A percentile compares a stretch with the other conserved stretches of the same genome.
Evolutionary conservation across 2,888 invertebrate genomes (phyloP).

Genomic region (Melangyna quadrimaculata): DNA sequence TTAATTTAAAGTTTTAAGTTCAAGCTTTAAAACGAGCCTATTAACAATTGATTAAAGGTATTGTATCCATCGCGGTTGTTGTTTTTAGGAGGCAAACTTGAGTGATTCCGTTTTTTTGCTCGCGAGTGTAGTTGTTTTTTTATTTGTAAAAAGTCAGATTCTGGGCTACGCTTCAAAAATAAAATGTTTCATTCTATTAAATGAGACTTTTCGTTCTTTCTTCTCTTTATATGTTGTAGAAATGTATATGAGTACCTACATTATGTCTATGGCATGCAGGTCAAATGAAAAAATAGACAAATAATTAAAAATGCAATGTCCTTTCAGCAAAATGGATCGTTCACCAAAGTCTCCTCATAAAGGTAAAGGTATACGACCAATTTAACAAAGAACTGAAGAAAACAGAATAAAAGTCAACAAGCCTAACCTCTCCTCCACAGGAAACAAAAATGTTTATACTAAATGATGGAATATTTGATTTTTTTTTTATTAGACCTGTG

Average conservation of each 20-base stretch:
- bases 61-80: no score
- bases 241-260: background rate
- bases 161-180: conserved; percentile 21
- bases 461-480: conserved; percentile 69
- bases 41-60: no score
- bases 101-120: no score
- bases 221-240: background rate
- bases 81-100: no score
- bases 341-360: conserved; percentile 65
- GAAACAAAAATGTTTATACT: conserved; percentile 69
- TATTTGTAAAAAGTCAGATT: background rate
- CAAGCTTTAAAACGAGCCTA: no score
- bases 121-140: no score
- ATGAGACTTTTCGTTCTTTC: background rate
- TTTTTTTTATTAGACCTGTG: conserved; percentile 66
- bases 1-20: no score
- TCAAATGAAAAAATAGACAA: conserved; percentile 52
- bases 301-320: conserved; percentile 70
- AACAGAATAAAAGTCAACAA: conserved; percentile 65
- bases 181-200: conserved; percentile 3
- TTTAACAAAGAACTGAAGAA: conserved; percentile 57
- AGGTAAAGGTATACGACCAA: conserved; percentile 68
- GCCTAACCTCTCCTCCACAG: conserved; percentile 48
- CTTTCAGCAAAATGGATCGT: conserved; percentile 64
- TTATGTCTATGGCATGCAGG: background rate